Evolutionary conservation across 2,113 vertebrate genomes (phyloP).

Genomic region (Colinus virginianus): DNA sequence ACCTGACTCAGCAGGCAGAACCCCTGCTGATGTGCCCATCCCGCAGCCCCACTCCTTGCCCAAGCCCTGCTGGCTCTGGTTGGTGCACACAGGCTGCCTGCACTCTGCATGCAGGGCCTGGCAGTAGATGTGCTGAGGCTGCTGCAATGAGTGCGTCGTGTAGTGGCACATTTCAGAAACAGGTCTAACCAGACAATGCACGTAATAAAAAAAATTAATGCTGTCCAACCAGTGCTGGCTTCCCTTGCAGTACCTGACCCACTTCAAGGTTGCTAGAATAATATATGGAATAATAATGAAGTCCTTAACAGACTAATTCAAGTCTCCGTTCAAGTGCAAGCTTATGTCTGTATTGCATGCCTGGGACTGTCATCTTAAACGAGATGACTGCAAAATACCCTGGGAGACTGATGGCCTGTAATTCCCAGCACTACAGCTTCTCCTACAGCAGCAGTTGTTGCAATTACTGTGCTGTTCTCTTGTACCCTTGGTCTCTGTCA

Average conservation of each 20-base stretch:
- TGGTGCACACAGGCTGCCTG: neutral
- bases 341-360: neutral
- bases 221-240: constrained; percentile 27
- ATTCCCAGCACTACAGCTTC: neutral
- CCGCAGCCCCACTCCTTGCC: neutral
- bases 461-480: neutral
- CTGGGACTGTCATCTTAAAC: neutral
- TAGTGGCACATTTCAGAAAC: constrained; percentile 67
- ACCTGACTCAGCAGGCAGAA: neutral
- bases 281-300: neutral
- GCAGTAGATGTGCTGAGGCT: constrained; percentile 28
- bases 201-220: constrained; percentile 44
- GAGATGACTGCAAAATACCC: neutral
- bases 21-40: neutral
- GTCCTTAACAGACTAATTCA: neutral
- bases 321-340: neutral
- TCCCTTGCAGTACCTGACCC: constrained; percentile 52
- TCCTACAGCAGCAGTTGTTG: neutral
- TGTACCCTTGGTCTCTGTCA: neutral
- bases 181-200: constrained; percentile 66
- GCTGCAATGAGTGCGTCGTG: constrained; percentile 39
- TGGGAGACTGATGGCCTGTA: neutral
- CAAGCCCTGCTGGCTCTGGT: neutral
- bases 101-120: neutral
- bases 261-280: constrained; percentile 17